These are phyloP conservation scores for Fregetta grallaria DNA, from an alignment of 2,113 vertebrate genomes.

Conservation along the genomic window DNA sequence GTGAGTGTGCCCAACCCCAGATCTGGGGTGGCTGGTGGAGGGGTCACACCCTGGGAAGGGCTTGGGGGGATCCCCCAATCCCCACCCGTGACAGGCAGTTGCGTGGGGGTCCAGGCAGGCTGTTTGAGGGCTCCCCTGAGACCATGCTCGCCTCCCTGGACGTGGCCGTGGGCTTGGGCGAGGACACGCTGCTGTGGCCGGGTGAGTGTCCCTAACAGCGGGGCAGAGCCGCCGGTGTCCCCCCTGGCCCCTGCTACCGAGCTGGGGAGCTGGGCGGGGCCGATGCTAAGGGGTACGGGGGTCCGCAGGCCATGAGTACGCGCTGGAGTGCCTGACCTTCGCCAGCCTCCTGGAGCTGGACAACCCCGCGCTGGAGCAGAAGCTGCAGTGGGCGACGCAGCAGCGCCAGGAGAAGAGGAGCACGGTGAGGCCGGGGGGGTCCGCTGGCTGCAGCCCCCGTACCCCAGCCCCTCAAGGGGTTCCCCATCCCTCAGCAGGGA, in stretches of 20 bases:
- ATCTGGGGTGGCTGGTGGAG: background rate
- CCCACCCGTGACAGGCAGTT: background rate
- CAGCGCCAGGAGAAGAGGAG: constrained; percentile 85
- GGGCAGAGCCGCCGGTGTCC: background rate
- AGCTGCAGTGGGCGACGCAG: constrained; percentile 85
- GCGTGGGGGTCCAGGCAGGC: constrained; percentile 77
- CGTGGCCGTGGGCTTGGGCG: constrained; percentile 79
- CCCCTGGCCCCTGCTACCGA: background rate
- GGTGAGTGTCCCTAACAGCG: constrained; percentile 67
- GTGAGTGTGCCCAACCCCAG: constrained; percentile 61
- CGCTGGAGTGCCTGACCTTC: constrained; percentile 92
- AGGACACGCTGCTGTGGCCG: constrained; percentile 92
- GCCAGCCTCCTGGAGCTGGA: constrained; percentile 87
- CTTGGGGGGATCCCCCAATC: background rate
- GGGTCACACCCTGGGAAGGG: background rate
- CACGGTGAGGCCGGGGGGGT: constrained; percentile 73
- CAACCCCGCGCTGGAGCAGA: constrained; percentile 81
- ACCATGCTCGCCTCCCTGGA: constrained; percentile 95
- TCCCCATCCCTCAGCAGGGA: constrained; percentile 83
- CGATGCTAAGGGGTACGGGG: accelerated
- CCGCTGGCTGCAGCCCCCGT: background rate
- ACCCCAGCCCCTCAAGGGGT: constrained; percentile 44
- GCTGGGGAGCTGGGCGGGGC: accelerated
- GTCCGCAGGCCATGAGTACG: constrained; percentile 89
- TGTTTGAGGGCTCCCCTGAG: constrained; percentile 90